phyloP scores from a whole-genome alignment of 2,113 vertebrate genomes.

The Chaenocephalus aceratus region DNA sequence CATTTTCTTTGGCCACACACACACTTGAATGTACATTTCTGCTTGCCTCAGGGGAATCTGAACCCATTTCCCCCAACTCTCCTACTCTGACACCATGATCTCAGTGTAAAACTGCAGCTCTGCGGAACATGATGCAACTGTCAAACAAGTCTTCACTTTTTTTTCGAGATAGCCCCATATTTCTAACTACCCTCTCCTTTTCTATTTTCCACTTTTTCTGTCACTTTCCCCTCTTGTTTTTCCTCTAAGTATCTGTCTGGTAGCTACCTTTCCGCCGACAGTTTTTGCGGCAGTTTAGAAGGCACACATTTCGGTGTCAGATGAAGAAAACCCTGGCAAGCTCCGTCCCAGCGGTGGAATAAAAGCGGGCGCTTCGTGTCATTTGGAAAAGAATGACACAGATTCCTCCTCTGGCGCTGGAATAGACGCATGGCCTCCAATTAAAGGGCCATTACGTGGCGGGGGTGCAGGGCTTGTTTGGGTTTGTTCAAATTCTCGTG shows the following conservation, averaged over 20 bases:
- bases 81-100: slow-evolving; percentile 60
- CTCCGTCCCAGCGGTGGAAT: slow-evolving; percentile 56
- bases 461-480: slow-evolving; percentile 37
- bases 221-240: slow-evolving; percentile 35
- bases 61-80: slow-evolving; percentile 58
- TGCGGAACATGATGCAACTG: slow-evolving; percentile 62
- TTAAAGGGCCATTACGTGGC: slow-evolving; percentile 67
- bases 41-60: slow-evolving; percentile 71
- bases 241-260: slow-evolving; percentile 36
- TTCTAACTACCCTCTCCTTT: slow-evolving; percentile 10
- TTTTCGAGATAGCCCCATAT: slow-evolving; percentile 21
- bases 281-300: slow-evolving; percentile 44
- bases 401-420: slow-evolving; percentile 51
- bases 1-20: slow-evolving; percentile 54
- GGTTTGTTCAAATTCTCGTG: slow-evolving; percentile 37
- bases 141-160: slow-evolving; percentile 46
- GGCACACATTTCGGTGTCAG: slow-evolving; percentile 59
- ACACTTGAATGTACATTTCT: slow-evolving; percentile 60
- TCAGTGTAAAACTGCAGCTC: slow-evolving; percentile 55
- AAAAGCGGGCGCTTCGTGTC: slow-evolving; percentile 51
- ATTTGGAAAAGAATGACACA: slow-evolving; percentile 60
- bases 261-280: slow-evolving; percentile 51
- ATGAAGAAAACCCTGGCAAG: slow-evolving; percentile 53
- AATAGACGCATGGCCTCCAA: slow-evolving; percentile 57
- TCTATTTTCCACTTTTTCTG: slow-evolving; percentile 30